Conservation (phyloP, 2,113 vertebrate genomes). For the Buteo buteo region DNA sequence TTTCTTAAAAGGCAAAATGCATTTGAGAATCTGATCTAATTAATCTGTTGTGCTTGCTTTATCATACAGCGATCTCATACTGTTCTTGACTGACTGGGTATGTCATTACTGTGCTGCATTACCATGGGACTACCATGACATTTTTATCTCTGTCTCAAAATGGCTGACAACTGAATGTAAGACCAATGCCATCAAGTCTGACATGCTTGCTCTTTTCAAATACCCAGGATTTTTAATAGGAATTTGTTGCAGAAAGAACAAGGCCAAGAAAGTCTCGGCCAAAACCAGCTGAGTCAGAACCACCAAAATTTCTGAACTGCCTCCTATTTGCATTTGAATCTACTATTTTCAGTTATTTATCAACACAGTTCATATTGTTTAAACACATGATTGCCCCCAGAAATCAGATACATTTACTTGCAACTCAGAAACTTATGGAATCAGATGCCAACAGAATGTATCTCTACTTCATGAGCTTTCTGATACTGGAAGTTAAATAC, state of each 20-base stretch:
- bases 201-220: not conserved
- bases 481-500: not conserved
- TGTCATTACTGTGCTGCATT: not conserved
- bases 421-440: not conserved
- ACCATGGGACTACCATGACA: too few relatives aligned
- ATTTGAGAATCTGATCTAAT: not conserved
- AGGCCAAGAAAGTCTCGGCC: not conserved
- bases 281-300: not conserved
- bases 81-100: not conserved
- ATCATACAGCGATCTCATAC: accelerated
- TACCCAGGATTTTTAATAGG: not conserved
- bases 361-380: not conserved
- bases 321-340: not conserved
- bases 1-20: not conserved
- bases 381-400: not conserved
- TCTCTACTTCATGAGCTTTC: not conserved
- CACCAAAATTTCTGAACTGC: not conserved
- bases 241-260: not conserved
- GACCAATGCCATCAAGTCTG: not conserved
- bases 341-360: not conserved
- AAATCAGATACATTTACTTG: not conserved
- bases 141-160: not conserved
- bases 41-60: not conserved
- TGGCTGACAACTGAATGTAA: not conserved
- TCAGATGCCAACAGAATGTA: not conserved